Evolutionary conservation across 1,140 invertebrate genomes (phyloP), one percentile per base, ranked within the genome.

Genomic region (Chymomyza costata): DNA sequence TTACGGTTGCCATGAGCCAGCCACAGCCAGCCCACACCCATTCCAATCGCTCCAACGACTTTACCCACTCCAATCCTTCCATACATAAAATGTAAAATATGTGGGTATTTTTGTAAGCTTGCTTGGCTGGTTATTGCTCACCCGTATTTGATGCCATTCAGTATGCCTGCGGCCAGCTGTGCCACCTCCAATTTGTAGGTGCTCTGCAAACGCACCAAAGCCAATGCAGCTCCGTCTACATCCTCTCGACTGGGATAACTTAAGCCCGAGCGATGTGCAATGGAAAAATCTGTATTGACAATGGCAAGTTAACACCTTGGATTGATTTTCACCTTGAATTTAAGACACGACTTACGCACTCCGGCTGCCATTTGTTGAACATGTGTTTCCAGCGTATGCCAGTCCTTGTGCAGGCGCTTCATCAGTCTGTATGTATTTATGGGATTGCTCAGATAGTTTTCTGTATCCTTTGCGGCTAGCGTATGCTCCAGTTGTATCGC

Each of bases 401-500:
- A 95, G 87, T 99, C 96, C 7, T 92, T 90, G 6, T 95, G 96
- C 40, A 99, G 88, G 63, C 95, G 90, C 88, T 99, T 99, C 31
- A 99, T 95, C 31, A 99, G 87, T 5, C 97, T 89, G 86, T 96
- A 99, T 15, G 97, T 95, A 87, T 98, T 99, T 51, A 99, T 93
- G 0, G 97, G 97, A 88, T 99, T 99, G 5, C 92, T 92, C 34
- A 99, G 87, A 83, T 96, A 97, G 57, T 91, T 90, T 39, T 94
- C 91, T 11, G 92, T 90, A 78, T 97, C 92, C 38, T 89, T 86
- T 56, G 91, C 90, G 0, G 95, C 95, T 74, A 89, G 87, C 17
- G 90, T 86, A 84, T 97, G 94, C 82, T 97, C 93, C 31, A 86
- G 85, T 63, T 90, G 88, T 54, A 93, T 92, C 64, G 89, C 86